Conservation (phyloP, 2,797 vertebrate species). For the Platyrinchus mystaceus region DNA sequence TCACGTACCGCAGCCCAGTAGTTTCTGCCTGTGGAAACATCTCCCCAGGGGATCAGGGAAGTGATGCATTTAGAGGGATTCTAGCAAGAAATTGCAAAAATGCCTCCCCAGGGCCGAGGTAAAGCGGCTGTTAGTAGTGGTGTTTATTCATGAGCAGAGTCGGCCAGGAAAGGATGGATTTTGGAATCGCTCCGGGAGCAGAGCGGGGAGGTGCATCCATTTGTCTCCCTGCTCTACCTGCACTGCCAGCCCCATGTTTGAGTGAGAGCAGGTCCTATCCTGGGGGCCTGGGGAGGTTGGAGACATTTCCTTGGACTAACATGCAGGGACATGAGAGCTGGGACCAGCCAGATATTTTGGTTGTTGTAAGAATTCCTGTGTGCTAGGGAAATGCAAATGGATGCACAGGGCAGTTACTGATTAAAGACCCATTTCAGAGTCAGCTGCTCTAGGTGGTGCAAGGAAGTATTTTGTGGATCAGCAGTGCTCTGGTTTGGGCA, state of each 20-base stretch:
- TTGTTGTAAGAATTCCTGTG: background rate
- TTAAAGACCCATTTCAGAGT: background rate
- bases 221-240: background rate
- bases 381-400: background rate
- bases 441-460: background rate
- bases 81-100: constrained; percentile 10
- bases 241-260: rapidly evolving
- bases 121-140: background rate
- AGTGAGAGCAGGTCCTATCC: background rate
- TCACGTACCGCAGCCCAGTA: background rate
- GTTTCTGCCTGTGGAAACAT: background rate
- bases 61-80: constrained; percentile 26
- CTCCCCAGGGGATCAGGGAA: background rate
- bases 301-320: background rate
- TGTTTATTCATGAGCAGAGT: background rate
- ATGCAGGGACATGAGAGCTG: rapidly evolving
- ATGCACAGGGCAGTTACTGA: background rate
- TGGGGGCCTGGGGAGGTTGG: too few relatives aligned
- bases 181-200: background rate
- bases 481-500: background rate
- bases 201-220: rapidly evolving
- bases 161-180: background rate
- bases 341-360: rapidly evolving
- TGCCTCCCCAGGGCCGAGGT: background rate
- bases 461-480: background rate